phyloP scores from a whole-genome alignment of 2,888 invertebrate genomes.

The Drosophila lacicola region DNA sequence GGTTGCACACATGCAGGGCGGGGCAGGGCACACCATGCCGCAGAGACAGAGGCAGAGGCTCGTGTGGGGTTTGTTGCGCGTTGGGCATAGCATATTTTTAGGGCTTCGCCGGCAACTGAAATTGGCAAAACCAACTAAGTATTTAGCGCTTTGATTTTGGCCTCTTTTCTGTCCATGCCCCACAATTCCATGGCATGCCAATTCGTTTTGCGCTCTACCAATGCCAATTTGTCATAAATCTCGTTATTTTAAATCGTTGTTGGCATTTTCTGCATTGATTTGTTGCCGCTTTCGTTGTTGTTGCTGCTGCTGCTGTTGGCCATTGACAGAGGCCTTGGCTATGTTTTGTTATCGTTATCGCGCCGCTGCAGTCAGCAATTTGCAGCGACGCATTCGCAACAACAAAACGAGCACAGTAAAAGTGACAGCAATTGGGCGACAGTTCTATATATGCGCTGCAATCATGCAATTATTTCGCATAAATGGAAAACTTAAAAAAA shows the following conservation, averaged over 20 bases:
- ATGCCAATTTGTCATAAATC: conserved; percentile 79
- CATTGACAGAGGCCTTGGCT: conserved; percentile 46
- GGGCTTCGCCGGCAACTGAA: conserved; percentile 57
- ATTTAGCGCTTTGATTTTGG: conserved; percentile 62
- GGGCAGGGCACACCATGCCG: conserved; percentile 15
- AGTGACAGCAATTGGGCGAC: conserved; percentile 41
- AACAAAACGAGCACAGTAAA: conserved; percentile 26
- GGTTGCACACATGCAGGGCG: conserved; percentile 11
- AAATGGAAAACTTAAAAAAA: conserved; percentile 1
- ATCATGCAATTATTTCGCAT: not conserved
- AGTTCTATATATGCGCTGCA: conserved; percentile 28
- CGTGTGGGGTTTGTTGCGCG: not conserved
- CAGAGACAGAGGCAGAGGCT: not conserved
- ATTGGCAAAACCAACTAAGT: conserved; percentile 61
- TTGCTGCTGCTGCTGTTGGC: conserved; percentile 20
- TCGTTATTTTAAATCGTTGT: conserved; percentile 73
- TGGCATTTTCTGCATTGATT: conserved; percentile 58
- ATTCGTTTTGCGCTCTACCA: conserved; percentile 29
- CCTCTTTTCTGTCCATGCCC: conserved; percentile 8
- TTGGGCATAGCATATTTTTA: conserved; percentile 67
- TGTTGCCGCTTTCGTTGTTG: conserved; percentile 26
- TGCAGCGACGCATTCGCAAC: conserved; percentile 21
- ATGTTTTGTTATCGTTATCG: conserved; percentile 55
- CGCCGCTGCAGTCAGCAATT: conserved; percentile 59
- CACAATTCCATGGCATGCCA: conserved; percentile 6